phyloP scores from a whole-genome alignment of 1,140 invertebrate genomes.

The Magallana angulata region DNA sequence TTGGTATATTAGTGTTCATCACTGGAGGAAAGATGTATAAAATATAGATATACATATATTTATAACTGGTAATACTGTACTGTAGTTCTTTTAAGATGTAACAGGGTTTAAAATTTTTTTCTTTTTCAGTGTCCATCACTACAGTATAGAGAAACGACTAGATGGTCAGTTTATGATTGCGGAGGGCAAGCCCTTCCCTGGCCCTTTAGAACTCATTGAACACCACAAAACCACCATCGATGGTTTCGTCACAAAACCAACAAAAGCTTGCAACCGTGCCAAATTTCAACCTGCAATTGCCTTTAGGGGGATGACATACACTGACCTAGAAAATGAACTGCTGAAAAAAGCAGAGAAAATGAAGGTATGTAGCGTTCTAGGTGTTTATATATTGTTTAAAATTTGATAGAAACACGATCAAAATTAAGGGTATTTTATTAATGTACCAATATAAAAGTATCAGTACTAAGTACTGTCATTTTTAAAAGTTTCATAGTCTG shows the following conservation, averaged over 20 bases:
- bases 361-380: constrained; percentile 36
- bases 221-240: constrained; percentile 72
- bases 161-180: constrained; percentile 77
- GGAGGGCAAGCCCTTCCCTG: constrained; percentile 73
- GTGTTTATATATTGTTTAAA: no score
- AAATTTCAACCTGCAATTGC: constrained; percentile 76
- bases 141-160: constrained; percentile 76
- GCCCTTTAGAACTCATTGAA: constrained; percentile 77
- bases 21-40: no score
- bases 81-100: not conserved
- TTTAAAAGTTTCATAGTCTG: no score
- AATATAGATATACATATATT: no score
- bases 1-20: no score
- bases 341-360: constrained; percentile 74
- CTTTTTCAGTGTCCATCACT: constrained; percentile 76
- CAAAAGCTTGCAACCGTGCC: constrained; percentile 74
- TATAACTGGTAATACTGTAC: no score
- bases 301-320: constrained; percentile 80
- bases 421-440: no score
- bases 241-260: constrained; percentile 77
- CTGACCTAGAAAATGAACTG: constrained; percentile 78
- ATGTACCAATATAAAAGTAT: no score
- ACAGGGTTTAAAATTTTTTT: not conserved
- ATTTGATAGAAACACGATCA: no score
- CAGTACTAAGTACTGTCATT: no score